Conservation (phyloP, 2,113 vertebrate species). For the Rhodinocichla rosea region DNA sequence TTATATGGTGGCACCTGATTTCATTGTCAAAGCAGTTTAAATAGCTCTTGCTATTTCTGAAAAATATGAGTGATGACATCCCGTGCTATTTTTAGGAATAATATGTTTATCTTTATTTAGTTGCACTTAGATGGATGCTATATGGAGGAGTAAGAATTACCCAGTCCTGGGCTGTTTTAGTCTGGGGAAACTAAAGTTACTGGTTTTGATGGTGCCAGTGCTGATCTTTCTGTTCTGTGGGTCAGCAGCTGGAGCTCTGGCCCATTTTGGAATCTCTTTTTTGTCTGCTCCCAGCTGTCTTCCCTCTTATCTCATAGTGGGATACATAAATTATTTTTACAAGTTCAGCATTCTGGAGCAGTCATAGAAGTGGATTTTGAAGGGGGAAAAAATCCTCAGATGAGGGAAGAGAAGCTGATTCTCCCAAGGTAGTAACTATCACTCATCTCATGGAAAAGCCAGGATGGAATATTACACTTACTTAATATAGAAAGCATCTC, state of each 20-base stretch:
- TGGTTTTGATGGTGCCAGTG: neutral
- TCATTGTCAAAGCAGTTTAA: conserved; percentile 9
- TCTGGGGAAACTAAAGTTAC: neutral
- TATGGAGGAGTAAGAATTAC: neutral
- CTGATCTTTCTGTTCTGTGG: neutral
- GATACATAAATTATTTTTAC: neutral
- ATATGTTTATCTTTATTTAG: neutral
- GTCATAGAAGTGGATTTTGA: neutral
- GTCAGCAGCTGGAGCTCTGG: neutral
- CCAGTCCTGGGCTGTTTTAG: neutral
- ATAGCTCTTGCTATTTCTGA: neutral
- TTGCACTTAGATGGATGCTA: neutral
- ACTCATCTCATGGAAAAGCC: neutral
- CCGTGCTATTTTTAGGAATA: neutral
- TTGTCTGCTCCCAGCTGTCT: neutral
- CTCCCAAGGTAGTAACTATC: neutral
- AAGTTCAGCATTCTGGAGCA: neutral
- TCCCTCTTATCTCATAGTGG: neutral
- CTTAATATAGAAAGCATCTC: neutral
- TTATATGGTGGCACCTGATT: neutral
- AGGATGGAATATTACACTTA: neutral
- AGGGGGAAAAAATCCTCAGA: neutral
- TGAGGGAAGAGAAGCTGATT: neutral
- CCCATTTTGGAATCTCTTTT: neutral
- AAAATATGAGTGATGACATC: neutral